Evolutionary conservation across 92 coral and sea anemone species (phyloP).

Genomic region (Heliopora coerulea): DNA sequence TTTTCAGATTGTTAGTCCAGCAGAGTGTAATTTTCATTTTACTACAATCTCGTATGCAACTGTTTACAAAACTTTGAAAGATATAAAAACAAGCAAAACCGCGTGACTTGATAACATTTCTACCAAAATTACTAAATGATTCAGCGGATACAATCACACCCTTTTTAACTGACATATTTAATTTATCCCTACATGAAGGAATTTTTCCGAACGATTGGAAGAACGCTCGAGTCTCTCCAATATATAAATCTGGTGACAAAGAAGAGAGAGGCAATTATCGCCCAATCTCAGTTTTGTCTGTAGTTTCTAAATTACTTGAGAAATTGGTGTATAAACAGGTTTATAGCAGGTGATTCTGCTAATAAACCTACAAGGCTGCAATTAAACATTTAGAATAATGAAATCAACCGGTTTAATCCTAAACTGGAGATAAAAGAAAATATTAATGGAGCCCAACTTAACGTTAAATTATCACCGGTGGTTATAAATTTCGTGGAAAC

Average conservation of each 20-base stretch:
- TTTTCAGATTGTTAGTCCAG: not conserved
- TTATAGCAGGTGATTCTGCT: too few relatives aligned
- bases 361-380: too few relatives aligned
- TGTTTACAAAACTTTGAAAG: not conserved
- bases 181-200: not conserved
- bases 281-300: conserved; percentile 19
- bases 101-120: conserved; percentile 20
- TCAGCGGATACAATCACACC: conserved; percentile 9
- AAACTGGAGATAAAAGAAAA: too few relatives aligned
- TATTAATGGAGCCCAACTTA: too few relatives aligned
- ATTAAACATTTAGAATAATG: too few relatives aligned
- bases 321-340: too few relatives aligned
- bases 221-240: conserved; percentile 19
- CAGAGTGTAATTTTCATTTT: not conserved
- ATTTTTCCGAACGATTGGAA: conserved; percentile 32
- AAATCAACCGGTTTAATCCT: too few relatives aligned
- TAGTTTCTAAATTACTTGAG: not conserved
- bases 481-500: too few relatives aligned
- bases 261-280: conserved; percentile 23
- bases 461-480: too few relatives aligned
- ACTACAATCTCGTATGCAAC: not conserved
- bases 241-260: conserved; percentile 31
- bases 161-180: conserved; percentile 9
- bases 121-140: conserved; percentile 33
- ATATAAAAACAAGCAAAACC: conserved; percentile 24